phyloP scores from a whole-genome alignment of 2,888 invertebrate species.

The Clusia tigrina region DNA sequence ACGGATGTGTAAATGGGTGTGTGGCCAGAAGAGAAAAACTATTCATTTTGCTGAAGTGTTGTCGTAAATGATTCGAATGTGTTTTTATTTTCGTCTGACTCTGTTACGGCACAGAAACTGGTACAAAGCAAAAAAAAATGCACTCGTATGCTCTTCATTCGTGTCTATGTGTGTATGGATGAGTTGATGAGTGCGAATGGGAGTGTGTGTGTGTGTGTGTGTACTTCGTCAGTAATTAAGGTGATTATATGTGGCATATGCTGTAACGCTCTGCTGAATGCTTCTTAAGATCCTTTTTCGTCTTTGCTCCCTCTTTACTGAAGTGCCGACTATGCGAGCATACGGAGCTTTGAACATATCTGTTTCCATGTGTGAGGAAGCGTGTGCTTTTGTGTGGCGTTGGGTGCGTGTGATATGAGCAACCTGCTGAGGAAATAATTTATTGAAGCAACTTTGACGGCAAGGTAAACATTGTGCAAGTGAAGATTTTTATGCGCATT shows the following conservation, averaged over 20 bases:
- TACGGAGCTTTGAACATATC: too few relatives aligned
- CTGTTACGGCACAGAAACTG: neutral
- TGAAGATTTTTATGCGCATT: neutral
- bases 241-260: constrained; percentile 52
- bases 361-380: too few relatives aligned
- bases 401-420: constrained; percentile 56
- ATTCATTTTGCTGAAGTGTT: constrained; percentile 23
- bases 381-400: constrained; percentile 35
- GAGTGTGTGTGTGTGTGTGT: constrained; percentile 11
- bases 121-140: too few relatives aligned
- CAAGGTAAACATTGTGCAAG: constrained; percentile 7
- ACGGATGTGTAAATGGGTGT: constrained; percentile 28
- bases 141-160: neutral
- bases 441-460: constrained; percentile 48
- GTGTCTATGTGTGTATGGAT: neutral
- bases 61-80: constrained; percentile 24
- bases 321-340: neutral
- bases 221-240: constrained; percentile 53
- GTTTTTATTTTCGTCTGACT: neutral
- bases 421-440: constrained; percentile 50
- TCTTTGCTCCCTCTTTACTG: neutral
- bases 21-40: constrained; percentile 27
- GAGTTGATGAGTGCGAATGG: neutral
- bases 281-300: neutral
- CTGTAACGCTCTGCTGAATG: constrained; percentile 32